Conservation (phyloP, 2,113 vertebrate genomes). For the Elgaria multicarinata region DNA sequence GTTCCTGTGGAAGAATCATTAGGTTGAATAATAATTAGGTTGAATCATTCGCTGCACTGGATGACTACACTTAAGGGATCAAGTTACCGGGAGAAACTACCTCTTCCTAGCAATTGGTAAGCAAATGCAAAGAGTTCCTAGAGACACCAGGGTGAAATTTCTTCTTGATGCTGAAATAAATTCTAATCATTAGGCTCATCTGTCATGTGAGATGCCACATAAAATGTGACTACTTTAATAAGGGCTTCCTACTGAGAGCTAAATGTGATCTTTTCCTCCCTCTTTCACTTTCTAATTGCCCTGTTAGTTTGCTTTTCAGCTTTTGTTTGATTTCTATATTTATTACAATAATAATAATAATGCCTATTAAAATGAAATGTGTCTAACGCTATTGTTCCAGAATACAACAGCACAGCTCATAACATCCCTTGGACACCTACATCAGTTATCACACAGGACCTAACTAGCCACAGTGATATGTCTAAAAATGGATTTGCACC, state of each 20-base stretch:
- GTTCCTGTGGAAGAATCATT: neutral
- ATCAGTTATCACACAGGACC: constrained; percentile 43
- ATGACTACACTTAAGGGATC: neutral
- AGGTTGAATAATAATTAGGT: neutral
- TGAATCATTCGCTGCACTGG: neutral
- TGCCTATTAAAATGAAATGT: neutral
- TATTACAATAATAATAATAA: neutral
- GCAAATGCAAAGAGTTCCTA: neutral
- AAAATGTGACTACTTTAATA: neutral
- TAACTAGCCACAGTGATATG: neutral
- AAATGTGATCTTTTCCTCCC: neutral
- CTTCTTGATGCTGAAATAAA: neutral
- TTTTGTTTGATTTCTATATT: constrained; percentile 33
- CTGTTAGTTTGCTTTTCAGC: constrained; percentile 6
- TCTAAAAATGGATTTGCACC: neutral
- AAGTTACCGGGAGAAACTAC: neutral
- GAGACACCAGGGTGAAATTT: neutral
- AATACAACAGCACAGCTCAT: neutral
- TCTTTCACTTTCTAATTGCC: constrained; percentile 36
- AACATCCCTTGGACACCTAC: constrained; percentile 15
- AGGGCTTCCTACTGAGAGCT: neutral
- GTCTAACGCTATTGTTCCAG: constrained; percentile 23
- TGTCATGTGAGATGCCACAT: neutral
- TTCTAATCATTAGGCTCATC: neutral
- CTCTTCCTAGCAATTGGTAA: neutral